These are phyloP conservation scores for Tyria jacobaeae DNA, from an alignment of 2,888 invertebrate genomes.

Conservation along the genomic window DNA sequence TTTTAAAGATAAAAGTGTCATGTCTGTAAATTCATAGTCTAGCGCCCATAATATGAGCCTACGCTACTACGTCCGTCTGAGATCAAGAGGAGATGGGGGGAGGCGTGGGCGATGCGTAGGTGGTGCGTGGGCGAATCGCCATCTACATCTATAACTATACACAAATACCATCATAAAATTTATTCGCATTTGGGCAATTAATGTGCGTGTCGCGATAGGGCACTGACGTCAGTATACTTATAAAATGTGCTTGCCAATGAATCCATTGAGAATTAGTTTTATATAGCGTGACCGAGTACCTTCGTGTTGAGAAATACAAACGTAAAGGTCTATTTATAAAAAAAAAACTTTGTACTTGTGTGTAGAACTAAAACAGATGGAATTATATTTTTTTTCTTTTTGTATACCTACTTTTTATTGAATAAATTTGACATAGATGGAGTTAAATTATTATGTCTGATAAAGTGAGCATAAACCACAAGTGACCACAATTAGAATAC, in stretches of 20 bases:
- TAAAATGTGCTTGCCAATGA: conserved; percentile 22
- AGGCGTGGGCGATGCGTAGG: conserved; percentile 56
- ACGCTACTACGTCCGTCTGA: conserved; percentile 66
- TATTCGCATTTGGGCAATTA: conserved; percentile 74
- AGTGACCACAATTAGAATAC: conserved; percentile 38
- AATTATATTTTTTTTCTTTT: too few relatives aligned
- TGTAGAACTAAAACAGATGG: too few relatives aligned
- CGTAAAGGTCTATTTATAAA: too few relatives aligned
- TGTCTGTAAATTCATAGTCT: conserved; percentile 36
- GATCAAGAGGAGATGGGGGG: conserved; percentile 53
- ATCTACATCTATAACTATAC: conserved; percentile 52
- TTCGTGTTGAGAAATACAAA: neutral
- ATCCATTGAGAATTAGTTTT: conserved; percentile 11
- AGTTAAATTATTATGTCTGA: conserved; percentile 17
- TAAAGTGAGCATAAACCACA: conserved; percentile 19
- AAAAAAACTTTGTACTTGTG: too few relatives aligned
- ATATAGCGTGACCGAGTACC: neutral
- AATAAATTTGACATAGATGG: conserved; percentile 2
- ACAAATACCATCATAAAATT: conserved; percentile 48
- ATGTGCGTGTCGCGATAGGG: conserved; percentile 60
- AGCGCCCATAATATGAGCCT: conserved; percentile 55
- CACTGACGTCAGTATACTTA: conserved; percentile 57
- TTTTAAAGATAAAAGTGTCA: conserved; percentile 18
- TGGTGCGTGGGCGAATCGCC: conserved; percentile 65
- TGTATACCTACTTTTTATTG: conserved; percentile 5